phyloP scores from a whole-genome alignment of 2,888 invertebrate genomes.

The Caenorhabditis japonica region DNA sequence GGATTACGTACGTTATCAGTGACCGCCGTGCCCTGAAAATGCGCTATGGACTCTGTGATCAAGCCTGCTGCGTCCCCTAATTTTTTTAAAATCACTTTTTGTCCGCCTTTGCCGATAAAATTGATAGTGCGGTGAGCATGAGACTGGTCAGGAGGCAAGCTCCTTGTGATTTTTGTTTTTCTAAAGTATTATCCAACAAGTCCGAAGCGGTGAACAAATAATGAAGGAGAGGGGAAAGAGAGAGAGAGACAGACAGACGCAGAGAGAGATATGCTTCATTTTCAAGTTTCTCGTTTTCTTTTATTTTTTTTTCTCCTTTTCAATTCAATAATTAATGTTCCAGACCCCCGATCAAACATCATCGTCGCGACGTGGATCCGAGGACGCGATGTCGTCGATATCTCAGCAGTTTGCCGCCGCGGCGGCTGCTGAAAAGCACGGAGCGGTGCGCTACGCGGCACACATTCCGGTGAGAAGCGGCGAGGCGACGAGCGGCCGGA shows the following conservation, averaged over 20 bases:
- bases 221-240: conserved; percentile 4
- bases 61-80: too few relatives aligned
- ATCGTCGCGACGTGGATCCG: conserved; percentile 59
- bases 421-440: conserved; percentile 56
- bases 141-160: too few relatives aligned
- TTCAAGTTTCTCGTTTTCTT: too few relatives aligned
- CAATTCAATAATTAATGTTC: too few relatives aligned
- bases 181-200: conserved; percentile 34
- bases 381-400: conserved; percentile 53
- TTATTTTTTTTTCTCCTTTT: too few relatives aligned
- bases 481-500: conserved; percentile 55
- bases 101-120: too few relatives aligned
- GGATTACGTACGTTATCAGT: too few relatives aligned
- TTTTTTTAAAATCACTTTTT: too few relatives aligned
- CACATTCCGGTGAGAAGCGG: conserved; percentile 69
- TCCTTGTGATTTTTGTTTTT: conserved; percentile 48
- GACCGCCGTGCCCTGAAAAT: too few relatives aligned
- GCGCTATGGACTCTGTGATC: too few relatives aligned
- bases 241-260: conserved; percentile 15
- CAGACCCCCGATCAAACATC: conserved; percentile 53
- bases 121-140: too few relatives aligned
- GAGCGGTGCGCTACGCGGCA: conserved; percentile 69
- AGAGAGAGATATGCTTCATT: too few relatives aligned
- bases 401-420: conserved; percentile 63
- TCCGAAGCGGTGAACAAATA: conserved; percentile 34